Percentiles rank a stretch among this genome's conserved stretches.
phyloP scores from a whole-genome alignment of 2,113 vertebrate genomes.

The Oncorhynchus gorbuscha region DNA sequence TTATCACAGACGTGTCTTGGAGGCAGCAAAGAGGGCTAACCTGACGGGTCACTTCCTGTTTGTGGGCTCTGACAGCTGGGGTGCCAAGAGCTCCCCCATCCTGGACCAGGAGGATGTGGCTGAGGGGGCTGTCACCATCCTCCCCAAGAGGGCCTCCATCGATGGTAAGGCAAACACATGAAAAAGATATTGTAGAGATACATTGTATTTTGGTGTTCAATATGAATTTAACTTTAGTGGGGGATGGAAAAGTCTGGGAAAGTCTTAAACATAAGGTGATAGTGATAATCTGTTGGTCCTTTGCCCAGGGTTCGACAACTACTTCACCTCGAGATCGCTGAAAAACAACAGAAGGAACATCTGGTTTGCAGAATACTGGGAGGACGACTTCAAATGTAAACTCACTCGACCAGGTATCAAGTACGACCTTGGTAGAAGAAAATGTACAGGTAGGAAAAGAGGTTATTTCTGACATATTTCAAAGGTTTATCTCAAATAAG shows the following conservation, averaged over 20 bases:
- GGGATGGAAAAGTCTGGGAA: background rate
- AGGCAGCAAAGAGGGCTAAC: slow-evolving; percentile 81
- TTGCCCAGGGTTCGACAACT: slow-evolving; percentile 83
- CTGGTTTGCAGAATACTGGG: slow-evolving; percentile 81
- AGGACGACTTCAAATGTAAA: slow-evolving; percentile 84
- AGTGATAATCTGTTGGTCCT: background rate
- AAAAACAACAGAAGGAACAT: slow-evolving; percentile 91
- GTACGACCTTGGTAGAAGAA: slow-evolving; percentile 66
- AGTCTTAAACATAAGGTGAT: background rate
- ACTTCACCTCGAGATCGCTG: slow-evolving; percentile 83
- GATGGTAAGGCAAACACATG: slow-evolving; percentile 66
- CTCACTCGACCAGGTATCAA: slow-evolving; percentile 74
- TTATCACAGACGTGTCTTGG: slow-evolving; percentile 77
- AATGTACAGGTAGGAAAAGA: slow-evolving; percentile 80
- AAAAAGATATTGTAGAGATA: too few species aligned
- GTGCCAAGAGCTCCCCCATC: slow-evolving; percentile 73
- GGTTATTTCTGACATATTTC: background rate
- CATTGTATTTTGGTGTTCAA: too few species aligned
- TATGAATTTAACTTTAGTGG: background rate
- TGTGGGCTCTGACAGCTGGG: slow-evolving; percentile 78
- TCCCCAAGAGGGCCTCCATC: slow-evolving; percentile 75
- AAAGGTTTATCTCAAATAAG: background rate
- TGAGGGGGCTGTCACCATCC: slow-evolving; percentile 74
- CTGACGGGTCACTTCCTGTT: slow-evolving; percentile 81
- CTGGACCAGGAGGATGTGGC: slow-evolving; percentile 74